Evolutionary conservation across 1,140 invertebrate species (phyloP), one percentile per base, ranked within the genome.

Genomic region (Drosophila tani): DNA sequence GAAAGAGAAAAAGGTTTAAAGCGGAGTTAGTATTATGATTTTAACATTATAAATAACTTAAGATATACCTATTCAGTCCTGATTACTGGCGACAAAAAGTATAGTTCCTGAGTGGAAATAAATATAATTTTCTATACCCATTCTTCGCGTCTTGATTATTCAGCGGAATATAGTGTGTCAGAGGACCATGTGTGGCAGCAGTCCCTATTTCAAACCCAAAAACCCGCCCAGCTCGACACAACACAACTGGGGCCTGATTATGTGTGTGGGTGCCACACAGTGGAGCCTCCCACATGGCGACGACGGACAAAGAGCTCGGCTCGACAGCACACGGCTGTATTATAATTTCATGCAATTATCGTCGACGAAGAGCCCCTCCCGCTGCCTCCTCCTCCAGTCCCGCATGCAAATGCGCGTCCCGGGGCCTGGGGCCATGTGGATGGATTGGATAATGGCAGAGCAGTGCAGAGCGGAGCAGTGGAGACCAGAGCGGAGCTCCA

Each of bases 301-400:
- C 60, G 45, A 43, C 43, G 9, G 29, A 47, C 65, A 69, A 55
- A 53, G 66, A 71, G 66, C 51, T 38, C 32, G 32, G 24, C 70
- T 47, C 24, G 32, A 32, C 41, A 57, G 49, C 35, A 14, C 75
- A 57, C 75, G 79, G 73, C 75, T 85, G 82, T 86, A 90, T 90
- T 91, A 90, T 90, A 90, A 90, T 91, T 90, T 90, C 85, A 90
- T 90, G 85, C 86, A 90, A 90, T 90, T 90, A 90, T 91, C 86
- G 86, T 90, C 80, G 66, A 47, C 32, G 75, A 64, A 47, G 51
- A n/a, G 49, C 32, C 27, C n/a, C n/a, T n/a, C n/a, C n/a, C n/a
- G n/a, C n/a, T n/a, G n/a, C n/a, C n/a, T n/a, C n/a, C n/a, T n/a
- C n/a, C n/a, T n/a, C n/a, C n/a, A n/a, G n/a, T n/a, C n/a, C 40